These are phyloP conservation scores for Carassius gibelio DNA, from an alignment of 2,113 vertebrate species.

Conservation along the genomic window DNA sequence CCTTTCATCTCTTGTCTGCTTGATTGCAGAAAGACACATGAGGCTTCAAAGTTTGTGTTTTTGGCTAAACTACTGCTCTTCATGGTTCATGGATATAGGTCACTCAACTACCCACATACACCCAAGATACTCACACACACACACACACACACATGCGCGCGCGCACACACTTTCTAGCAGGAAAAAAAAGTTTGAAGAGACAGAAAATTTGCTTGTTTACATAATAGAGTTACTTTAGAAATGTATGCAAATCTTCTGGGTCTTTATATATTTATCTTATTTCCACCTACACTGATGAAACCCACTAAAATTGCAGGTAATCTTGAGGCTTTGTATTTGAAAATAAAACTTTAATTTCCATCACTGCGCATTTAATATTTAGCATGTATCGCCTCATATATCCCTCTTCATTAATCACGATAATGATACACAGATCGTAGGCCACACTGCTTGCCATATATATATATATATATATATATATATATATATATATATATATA, in stretches of 20 bases:
- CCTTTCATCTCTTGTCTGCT: constrained; percentile 55
- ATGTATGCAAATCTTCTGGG: constrained; percentile 15
- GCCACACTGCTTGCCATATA: too few relatives aligned
- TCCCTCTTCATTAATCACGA: too few relatives aligned
- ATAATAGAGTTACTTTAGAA: background rate
- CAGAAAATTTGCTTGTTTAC: background rate
- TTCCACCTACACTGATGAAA: background rate
- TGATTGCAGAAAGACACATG: constrained; percentile 70
- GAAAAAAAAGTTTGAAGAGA: background rate
- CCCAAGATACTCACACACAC: background rate
- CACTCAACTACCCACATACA: constrained; percentile 57
- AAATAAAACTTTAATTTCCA: background rate
- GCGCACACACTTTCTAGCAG: too few relatives aligned
- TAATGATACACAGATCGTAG: too few relatives aligned
- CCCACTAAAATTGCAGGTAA: background rate
- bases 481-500: too few relatives aligned
- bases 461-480: background rate
- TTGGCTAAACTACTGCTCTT: constrained; percentile 61
- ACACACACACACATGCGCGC: background rate
- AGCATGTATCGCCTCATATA: background rate
- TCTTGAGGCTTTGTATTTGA: constrained; percentile 8
- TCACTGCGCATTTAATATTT: constrained; percentile 7
- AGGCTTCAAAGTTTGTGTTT: constrained; percentile 64
- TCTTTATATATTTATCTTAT: constrained; percentile 5
- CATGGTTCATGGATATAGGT: constrained; percentile 66